These are phyloP conservation scores for Champsocephalus esox DNA, from an alignment of 2,797 vertebrate genomes.

Conservation along the genomic window DNA sequence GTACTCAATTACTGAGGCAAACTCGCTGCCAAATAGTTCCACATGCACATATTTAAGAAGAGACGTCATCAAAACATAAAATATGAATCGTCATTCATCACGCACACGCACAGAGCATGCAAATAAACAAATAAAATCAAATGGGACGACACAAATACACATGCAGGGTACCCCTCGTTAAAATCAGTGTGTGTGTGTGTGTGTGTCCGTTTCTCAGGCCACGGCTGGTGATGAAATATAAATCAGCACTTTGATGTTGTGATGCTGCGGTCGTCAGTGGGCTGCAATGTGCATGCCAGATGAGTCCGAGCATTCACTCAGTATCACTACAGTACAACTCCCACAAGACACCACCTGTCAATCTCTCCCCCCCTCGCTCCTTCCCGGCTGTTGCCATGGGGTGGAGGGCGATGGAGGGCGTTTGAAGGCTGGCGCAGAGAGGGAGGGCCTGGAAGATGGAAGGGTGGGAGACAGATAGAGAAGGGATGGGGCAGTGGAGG, in stretches of 20 bases:
- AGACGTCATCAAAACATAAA: constrained; percentile 19
- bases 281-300: constrained; percentile 66
- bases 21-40: neutral
- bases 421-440: constrained; percentile 44
- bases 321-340: constrained; percentile 32
- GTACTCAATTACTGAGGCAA: constrained; percentile 1
- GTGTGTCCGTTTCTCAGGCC: constrained; percentile 20
- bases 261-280: constrained; percentile 38
- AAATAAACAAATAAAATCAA: neutral
- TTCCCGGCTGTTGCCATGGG: constrained; percentile 39
- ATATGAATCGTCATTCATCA: neutral
- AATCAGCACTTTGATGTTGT: constrained; percentile 43
- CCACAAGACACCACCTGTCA: constrained; percentile 37
- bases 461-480: neutral
- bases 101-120: neutral
- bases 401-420: constrained; percentile 12
- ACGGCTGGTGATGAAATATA: constrained; percentile 27
- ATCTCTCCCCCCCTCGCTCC: constrained; percentile 26
- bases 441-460: constrained; percentile 33
- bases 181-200: constrained; percentile 10
- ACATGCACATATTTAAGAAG: constrained; percentile 24
- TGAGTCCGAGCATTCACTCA: constrained; percentile 45
- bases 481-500: constrained; percentile 23
- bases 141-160: constrained; percentile 11
- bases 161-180: constrained; percentile 47